Base-by-base conservation (phyloP, 2,113 vertebrate species). In the Epinephelus cyanopodus region DNA sequence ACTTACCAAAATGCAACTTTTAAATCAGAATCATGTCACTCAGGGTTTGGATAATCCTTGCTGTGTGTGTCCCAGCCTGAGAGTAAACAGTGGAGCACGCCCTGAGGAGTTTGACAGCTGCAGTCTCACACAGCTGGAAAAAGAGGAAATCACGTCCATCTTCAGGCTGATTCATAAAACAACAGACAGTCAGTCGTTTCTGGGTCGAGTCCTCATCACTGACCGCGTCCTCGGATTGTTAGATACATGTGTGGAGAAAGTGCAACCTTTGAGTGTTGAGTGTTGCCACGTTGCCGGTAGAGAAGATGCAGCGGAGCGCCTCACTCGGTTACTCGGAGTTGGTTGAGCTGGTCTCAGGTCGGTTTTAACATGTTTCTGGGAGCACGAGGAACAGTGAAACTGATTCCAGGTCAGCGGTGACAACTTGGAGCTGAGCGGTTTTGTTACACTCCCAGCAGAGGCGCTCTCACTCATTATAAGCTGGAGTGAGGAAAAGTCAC, bases 231-330 rank as follows among this genome's bases (percentile, higher is more conserved):
- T 52, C 15, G 5, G 29, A n/a, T 21, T 52, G 42, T 39, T 23
- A 14, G 0, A 33, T n/a, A 23, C 39, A 42, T 21, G 27, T 15
- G 21, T 11, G 1, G 1, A 45, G 25, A 53, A 25, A 39, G 27
- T 1, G 6, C n/a, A 73, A 63, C 56, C 78, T 53, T 42, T 17
- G 10, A 62, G 47, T 6, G n/a, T 6, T 61, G 42, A 58, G 33
- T 53, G 11, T 5, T 92, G 90, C 92, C 92, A 92, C 90, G 92
- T 93, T 90, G 92, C 72, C 89, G 81, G 82, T 70, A 61, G 77
- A 27, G 58, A 81, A 61, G 90, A 74, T 85, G 77, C 29, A 56
- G 57, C 48, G 12, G 29, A 27, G 13, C 12, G 57, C 27, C 45
- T 19, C 39, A 17, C 11, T 10, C 60, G 25, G 71, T 19, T 2